Percentiles rank a stretch among this genome's conserved stretches.
Evolutionary conservation across 2,888 invertebrate species (phyloP).

Genomic region (Notodonta dromedarius): DNA sequence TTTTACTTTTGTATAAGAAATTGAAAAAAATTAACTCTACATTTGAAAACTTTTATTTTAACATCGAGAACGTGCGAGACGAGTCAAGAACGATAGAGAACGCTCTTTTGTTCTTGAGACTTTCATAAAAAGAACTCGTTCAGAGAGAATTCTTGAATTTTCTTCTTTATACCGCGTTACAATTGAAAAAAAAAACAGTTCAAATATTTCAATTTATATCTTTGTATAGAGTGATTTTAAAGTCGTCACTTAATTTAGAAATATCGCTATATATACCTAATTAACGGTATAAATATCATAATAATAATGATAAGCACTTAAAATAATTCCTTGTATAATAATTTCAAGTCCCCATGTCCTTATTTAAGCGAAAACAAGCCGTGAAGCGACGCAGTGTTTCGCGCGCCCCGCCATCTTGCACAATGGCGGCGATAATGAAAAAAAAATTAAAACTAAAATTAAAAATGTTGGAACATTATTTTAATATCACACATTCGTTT

Average conservation of each 20-base stretch:
- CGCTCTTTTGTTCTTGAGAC: too few relatives aligned
- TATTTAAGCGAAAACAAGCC: constrained; percentile 6
- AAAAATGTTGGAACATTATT: constrained; percentile 34
- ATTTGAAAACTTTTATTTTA: too few relatives aligned
- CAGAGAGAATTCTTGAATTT: too few relatives aligned
- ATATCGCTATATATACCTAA: too few relatives aligned
- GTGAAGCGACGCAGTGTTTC: constrained; percentile 29
- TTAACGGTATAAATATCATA: too few relatives aligned
- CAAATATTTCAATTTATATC: neutral
- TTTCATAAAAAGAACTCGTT: too few relatives aligned
- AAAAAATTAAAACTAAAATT: constrained; percentile 31
- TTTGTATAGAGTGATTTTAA: neutral
- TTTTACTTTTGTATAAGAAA: too few relatives aligned
- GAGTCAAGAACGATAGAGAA: too few relatives aligned
- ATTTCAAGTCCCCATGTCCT: constrained; percentile 19
- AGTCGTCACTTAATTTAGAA: neutral
- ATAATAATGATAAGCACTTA: constrained; percentile 22
- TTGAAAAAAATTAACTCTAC: too few relatives aligned
- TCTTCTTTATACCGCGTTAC: too few relatives aligned
- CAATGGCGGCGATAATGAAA: constrained; percentile 25
- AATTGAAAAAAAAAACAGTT: too few relatives aligned
- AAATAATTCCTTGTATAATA: constrained; percentile 47
- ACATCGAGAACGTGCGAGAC: too few relatives aligned
- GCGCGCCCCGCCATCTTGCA: constrained; percentile 21
- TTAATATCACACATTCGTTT: constrained; percentile 40